Evolutionary conservation across 1,140 invertebrate genomes (phyloP), one percentile per base, ranked within the genome.

Genomic region (Chironomus striatipennis): DNA sequence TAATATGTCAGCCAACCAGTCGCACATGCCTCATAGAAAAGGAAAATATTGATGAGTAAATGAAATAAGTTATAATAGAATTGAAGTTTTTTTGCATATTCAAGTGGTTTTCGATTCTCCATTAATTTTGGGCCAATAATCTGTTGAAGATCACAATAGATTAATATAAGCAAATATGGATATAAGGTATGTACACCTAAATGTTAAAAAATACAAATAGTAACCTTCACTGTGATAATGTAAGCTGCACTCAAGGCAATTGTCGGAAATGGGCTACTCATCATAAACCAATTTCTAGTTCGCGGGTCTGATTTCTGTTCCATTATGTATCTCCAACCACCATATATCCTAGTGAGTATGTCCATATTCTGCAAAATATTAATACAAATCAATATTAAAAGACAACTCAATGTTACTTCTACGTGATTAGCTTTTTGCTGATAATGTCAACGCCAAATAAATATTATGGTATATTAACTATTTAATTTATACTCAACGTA

Each of bases 61-160:
- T 97, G 92, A 77, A 90, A 84, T 47, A 93, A 85, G 84, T 98
- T 98, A 83, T 98, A 98, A 72, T 87, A 82, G 78, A 96, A 89
- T 83, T 97, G 87, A 72, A 91, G 77, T 79, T 87, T 87, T 78
- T 90, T 89, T 42, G 97, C 87, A 79, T 94, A 2, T 34, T 34
- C 86, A 78, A 92, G 93, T 9, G 95, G 91, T 85, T 94, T 91
- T 79, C 93, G 87, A 82, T 95, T 91, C 84, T 93, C 90, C 96
- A 98, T 98, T 74, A 93, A 83, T 80, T 87, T 88, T 34, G 94
- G 95, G 7, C 95, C 95, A 76, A 93, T 78, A 79, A 88, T 85
- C 87, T 91, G 80, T 34, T 12, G 85, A 84, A 70, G 7, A 21
- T 6, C 17, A 20, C 17, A 18, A 70, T 9, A 70, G 65, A 70